Evolutionary conservation across 2,797 vertebrate species (phyloP), one percentile per base, ranked within the genome.

Genomic region (Somateria mollissima): DNA sequence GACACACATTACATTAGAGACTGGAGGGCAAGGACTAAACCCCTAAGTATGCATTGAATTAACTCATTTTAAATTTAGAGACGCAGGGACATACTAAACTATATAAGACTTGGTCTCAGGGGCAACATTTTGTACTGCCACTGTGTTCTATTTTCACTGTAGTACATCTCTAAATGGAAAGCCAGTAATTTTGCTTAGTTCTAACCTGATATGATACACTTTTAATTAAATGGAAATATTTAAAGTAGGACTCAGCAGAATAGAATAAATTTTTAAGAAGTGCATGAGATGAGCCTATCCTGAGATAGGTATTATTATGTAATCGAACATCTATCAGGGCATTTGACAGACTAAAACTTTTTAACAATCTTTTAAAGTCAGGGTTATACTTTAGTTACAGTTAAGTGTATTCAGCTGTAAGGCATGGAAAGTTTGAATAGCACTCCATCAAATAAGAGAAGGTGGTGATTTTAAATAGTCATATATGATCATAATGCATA

Each of bases 31-130:
- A 88, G 70, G 69, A 79, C 80, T 87, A 51, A 92, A 85, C 72
- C 87, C 94, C 87, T 41, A 81, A 90, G 73, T 21, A n/a, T 53
- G 87, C 90, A 96, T 93, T 91, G 57, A 84, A 94, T 94, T 64
- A 90, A 85, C 91, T 94, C 8, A 70, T 70, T 95, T 95, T 76
- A 92, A 83, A 95, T 92, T 90, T 85, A 91, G 60, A 93, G 49
- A 62, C 43, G 45, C 84, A 84, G 2, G n/a, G 89, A 72, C 72
- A 60, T 83, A 88, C 53, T 37, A 61, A 69, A 62, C 37, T 83
- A 3, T 56, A 7, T 21, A 83, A 84, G 45, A 43, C 13, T 75
- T 76, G 22, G 56, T 93, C 88, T 94, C 80, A 39, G 43, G 62
- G 32, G 77, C 47, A 80, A 69, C 13, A 34, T 80, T 88, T 94